Base-by-base conservation (phyloP, 2,888 invertebrate species). In the Drosophila siamana region DNA sequence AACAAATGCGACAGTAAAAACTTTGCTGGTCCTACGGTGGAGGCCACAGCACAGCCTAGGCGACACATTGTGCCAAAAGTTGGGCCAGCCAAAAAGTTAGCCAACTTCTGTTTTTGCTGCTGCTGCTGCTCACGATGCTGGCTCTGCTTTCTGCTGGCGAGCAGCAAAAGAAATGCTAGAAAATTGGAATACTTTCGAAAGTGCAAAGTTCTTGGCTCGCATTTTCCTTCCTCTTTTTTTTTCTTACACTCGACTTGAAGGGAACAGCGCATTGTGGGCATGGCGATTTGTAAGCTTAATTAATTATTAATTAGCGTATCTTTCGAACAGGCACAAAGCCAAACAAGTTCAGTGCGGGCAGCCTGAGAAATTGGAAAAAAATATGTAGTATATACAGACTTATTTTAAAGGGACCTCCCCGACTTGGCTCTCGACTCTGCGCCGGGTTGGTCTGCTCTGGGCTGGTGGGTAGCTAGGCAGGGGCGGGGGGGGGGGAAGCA, bases 1-100 rank as follows among this genome's bases (percentile, higher is more conserved):
- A 52, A 71, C 76, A 86, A 86, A 80, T 87, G 86, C 86, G 86
- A 86, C 86, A 86, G 86, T 86, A 87, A 87, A 87, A 86, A 86
- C 68, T 82, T 80, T 86, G 80, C 48, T 36, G 46, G 24, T 41
- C 30, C 19, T 26, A 13, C 2, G 6, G 4, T 7, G 47, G 8
- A 5, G 47, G 46, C 36, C 26, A n/a, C 40, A n/a, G 16, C 40
- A n/a, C 47, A 19, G 41, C 48, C 41, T 52, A 61, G 85, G 71
- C 80, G 83, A 83, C 83, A 85, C 82, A 80, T 85, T 83, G 86
- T 80, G 73, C 86, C 74, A 66, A 83, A 86, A 86, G 67, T 86
- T 86, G 48, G 69, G 28, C 63, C 56, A 61, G 44, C 68, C n/a
- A n/a, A 56, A 67, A 73, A 63, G 80, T 69, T 36, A 1, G 24